Percentiles rank a stretch among this genome's conserved stretches.
Evolutionary conservation across 2,888 invertebrate species (phyloP).

Genomic region (Psococerastis gibbosa): DNA sequence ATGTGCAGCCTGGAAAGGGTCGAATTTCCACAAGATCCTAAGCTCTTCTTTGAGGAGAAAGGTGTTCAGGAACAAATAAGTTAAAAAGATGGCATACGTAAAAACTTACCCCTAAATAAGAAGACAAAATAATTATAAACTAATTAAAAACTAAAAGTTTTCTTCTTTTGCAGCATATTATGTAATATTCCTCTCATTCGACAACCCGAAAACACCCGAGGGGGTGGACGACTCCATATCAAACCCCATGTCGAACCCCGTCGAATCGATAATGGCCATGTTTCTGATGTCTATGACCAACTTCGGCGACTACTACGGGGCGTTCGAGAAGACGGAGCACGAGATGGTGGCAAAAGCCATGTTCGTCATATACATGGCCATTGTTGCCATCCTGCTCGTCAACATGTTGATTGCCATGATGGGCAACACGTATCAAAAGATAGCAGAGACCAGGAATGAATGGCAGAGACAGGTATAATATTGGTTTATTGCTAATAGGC

Average conservation of each 20-base stretch:
- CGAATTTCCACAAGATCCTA: too few relatives aligned
- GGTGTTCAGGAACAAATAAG: too few relatives aligned
- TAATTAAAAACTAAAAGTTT: too few relatives aligned
- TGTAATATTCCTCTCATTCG: slow-evolving; percentile 75
- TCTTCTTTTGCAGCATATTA: slow-evolving; percentile 87
- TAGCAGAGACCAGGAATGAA: slow-evolving; percentile 91
- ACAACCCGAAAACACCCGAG: slow-evolving; percentile 64
- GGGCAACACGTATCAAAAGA: slow-evolving; percentile 98
- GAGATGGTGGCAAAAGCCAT: slow-evolving; percentile 79
- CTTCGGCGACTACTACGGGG: slow-evolving; percentile 85
- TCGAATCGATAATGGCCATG: slow-evolving; percentile 94
- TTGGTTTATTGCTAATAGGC: too few relatives aligned
- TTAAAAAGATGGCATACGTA: too few relatives aligned
- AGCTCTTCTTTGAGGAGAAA: too few relatives aligned
- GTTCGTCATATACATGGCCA: slow-evolving; percentile 94
- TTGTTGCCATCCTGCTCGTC: slow-evolving; percentile 84
- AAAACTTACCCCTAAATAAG: too few relatives aligned
- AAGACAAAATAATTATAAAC: too few relatives aligned
- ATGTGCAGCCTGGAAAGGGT: too few relatives aligned
- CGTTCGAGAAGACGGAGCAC: slow-evolving; percentile 75
- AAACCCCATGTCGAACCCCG: slow-evolving; percentile 79
- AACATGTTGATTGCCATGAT: slow-evolving; percentile 99
- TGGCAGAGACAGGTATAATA: slow-evolving; percentile 90
- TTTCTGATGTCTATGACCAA: slow-evolving; percentile 96
- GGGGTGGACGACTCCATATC: slow-evolving; percentile 62